Evolutionary conservation across 2,888 invertebrate genomes (phyloP), one percentile per base, ranked within the genome.

Genomic region (Athalia circularis): DNA sequence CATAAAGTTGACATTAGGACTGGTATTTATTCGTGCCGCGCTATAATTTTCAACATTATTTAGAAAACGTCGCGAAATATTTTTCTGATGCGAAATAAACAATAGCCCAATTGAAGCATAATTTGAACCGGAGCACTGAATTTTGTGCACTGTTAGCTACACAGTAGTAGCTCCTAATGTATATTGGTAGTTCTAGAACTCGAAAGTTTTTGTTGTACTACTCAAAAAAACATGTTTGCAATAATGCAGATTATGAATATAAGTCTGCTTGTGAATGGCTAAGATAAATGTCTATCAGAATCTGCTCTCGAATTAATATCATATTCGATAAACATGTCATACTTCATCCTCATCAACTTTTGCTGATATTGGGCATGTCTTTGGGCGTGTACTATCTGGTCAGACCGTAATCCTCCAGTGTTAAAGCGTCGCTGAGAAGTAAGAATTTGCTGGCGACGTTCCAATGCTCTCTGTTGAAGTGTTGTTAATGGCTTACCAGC

Each of bases 261-360:
- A 15, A 11, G 9, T 11, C 8, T 48, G 8, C 57, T 75, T 8
- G 54, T 15, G 6, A 65, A 54, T 65, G 29, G 54, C 45, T 52
- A 29, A 15, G 47, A 50, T 29, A 29, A 1, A 29, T 29, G 29
- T 29, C 29, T 29, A 29, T 29, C 29, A 29, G 29, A 29, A 29
- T 29, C 29, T 29, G 29, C 29, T 29, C 29, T 29, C 2, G 29
- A 29, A 29, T 29, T 29, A 57, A 64, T 11, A 67, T 70, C 2
- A 65, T 59, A 65, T 9, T 15, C 65, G 13, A 70, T 79, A 57
- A 45, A 65, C 48, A 11, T 47, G 8, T 68, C 82, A 78, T 89
- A 90, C 90, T 88, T 89, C 79, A 89, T 85, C 83, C 90, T 86
- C 85, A 89, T 85, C 6, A 90, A 79, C 84, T 90, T 90, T 67